Conservation (phyloP, 2,797 vertebrate genomes). For the Cheirogaleus major region DNA sequence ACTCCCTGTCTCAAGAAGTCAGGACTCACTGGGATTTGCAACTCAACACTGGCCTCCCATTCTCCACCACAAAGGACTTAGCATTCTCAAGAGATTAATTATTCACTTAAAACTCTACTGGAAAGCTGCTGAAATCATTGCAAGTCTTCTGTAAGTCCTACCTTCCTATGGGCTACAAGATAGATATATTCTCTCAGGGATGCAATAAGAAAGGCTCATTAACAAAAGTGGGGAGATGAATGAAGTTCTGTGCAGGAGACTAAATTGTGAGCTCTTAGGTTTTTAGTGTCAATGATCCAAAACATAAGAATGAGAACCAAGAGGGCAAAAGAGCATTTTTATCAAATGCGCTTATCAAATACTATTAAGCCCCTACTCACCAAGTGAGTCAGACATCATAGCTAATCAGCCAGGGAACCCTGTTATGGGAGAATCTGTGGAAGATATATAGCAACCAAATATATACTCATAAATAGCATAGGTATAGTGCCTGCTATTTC, state of each 20-base stretch:
- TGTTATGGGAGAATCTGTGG: neutral
- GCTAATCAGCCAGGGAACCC: neutral
- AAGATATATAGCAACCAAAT: neutral
- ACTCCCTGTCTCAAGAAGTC: neutral
- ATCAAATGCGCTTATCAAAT: neutral
- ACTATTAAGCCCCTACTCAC: neutral
- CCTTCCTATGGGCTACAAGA: neutral
- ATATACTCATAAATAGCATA: neutral
- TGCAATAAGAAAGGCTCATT: neutral
- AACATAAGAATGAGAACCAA: constrained; percentile 35
- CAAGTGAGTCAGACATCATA: neutral
- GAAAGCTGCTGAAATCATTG: constrained; percentile 34
- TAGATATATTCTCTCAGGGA: constrained; percentile 18
- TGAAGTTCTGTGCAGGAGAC: neutral
- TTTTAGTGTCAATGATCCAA: neutral
- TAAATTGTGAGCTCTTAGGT: neutral
- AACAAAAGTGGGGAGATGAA: neutral
- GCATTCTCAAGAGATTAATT: constrained; percentile 29
- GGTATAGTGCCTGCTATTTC: neutral
- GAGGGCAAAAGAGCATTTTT: neutral
- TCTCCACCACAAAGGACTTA: constrained; percentile 18
- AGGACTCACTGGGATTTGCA: constrained; percentile 11
- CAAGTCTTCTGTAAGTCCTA: neutral
- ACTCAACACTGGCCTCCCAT: constrained; percentile 24
- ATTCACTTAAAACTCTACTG: constrained; percentile 5